phyloP scores from a whole-genome alignment of 2,797 vertebrate genomes.

The Pempheris klunzingeri region DNA sequence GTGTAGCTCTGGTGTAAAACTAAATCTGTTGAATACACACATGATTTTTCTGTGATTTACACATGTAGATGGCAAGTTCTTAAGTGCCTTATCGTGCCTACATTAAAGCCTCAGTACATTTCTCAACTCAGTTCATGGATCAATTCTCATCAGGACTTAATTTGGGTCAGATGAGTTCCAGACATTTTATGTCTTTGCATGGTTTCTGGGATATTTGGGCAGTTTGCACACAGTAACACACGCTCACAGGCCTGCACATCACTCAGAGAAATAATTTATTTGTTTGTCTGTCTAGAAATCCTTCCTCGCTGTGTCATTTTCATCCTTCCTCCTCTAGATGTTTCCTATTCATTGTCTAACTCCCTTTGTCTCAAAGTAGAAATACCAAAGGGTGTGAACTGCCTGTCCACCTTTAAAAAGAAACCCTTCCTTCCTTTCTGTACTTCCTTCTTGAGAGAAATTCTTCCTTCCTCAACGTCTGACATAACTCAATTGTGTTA shows the following conservation, averaged over 20 bases:
- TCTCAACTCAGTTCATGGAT: slow-evolving; percentile 10
- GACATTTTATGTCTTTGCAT: slow-evolving; percentile 27
- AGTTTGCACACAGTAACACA: slow-evolving; percentile 21
- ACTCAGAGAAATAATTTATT: slow-evolving; percentile 27
- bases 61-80: not conserved
- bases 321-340: slow-evolving; percentile 34
- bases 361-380: slow-evolving; percentile 19
- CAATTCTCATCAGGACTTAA: slow-evolving; percentile 30
- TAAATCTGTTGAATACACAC: not conserved
- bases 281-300: slow-evolving; percentile 43
- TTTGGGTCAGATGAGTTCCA: slow-evolving; percentile 57
- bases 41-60: slow-evolving; percentile 35
- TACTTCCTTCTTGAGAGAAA: slow-evolving; percentile 50
- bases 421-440: slow-evolving; percentile 62
- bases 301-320: slow-evolving; percentile 31
- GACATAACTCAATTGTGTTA: slow-evolving; percentile 33
- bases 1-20: not conserved
- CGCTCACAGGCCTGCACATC: not conserved
- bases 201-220: slow-evolving; percentile 3
- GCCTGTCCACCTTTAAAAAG: slow-evolving; percentile 56
- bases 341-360: slow-evolving; percentile 39
- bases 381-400: slow-evolving; percentile 47
- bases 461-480: slow-evolving; percentile 48
- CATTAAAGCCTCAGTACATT: slow-evolving; percentile 1
- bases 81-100: not conserved